Base-by-base conservation (phyloP, 2,888 invertebrate genomes). In the Chymomyza amoena region DNA sequence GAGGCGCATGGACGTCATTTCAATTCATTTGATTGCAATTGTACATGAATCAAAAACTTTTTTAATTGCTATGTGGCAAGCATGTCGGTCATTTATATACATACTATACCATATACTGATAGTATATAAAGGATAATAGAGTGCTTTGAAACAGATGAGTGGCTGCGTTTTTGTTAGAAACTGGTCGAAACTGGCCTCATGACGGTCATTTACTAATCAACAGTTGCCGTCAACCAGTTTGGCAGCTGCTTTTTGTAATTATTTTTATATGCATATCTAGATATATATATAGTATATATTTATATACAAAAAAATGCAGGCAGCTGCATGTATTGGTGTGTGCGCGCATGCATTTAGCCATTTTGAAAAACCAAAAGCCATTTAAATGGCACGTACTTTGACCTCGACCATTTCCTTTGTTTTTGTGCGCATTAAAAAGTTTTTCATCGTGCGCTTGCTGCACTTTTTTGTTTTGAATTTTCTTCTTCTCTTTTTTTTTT, bases 331-430 rank as follows among this genome's bases (percentile, higher is more conserved):
- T 20, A 18, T 54, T 15, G 18, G 54, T 57, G 52, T 2, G 52
- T 57, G 61, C 36, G 13, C 72, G 70, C 32, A 32, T 32, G 32
- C 32, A 32, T 32, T 32, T 32, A 32, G 32, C 80, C 77, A 79
- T 78, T 79, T 78, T 78, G 77, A 68, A 77, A 77, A 78, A 72
- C 59, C 57, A 18, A 16, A 9, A 20, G 57, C 25, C 57, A 25
- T 57, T 25, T 57, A 57, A 25, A 65, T 72, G 63, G 77, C 69
- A 78, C 77, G 80, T 78, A 70, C 79, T 54, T 56, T 69, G 79
- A 79, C 80, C 78, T 77, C 79, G 73, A 63, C 57, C 66, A 64
- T 65, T 76, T 73, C 65, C 62, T 76, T 79, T 77, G 80, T 73
- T 76, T 39, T 36, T 67, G 62, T 25, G 52, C 52, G 52, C 39